phyloP scores from a whole-genome alignment of 2,888 invertebrate genomes.

The Gryllus longicercus region DNA sequence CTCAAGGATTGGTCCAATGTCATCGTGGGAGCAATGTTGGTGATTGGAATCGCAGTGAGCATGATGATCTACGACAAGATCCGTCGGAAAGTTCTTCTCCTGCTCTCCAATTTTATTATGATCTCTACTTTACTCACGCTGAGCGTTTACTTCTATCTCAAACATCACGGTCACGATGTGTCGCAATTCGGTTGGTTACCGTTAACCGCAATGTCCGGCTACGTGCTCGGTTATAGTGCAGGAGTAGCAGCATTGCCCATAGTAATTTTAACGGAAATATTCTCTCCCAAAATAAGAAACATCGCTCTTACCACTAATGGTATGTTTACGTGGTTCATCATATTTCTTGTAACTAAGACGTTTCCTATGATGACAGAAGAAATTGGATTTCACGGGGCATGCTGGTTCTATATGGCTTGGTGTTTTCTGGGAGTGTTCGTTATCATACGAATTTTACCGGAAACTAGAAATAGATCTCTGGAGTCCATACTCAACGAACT shows the following conservation, averaged over 20 bases:
- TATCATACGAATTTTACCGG: background rate
- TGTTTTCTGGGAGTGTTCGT: background rate
- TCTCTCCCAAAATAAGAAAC: background rate
- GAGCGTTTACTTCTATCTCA: background rate
- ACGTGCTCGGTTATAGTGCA: background rate
- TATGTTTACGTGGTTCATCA: constrained; percentile 5
- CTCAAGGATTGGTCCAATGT: background rate
- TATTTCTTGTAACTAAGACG: background rate
- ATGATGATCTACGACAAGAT: background rate
- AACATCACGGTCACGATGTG: background rate
- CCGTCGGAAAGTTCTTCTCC: background rate
- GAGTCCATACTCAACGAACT: background rate
- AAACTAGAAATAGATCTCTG: background rate
- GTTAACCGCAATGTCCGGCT: background rate
- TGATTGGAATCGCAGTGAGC: background rate
- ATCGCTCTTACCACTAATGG: background rate
- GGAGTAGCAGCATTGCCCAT: background rate
- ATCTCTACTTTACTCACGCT: background rate
- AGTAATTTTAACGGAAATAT: background rate
- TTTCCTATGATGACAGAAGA: background rate
- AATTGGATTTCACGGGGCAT: background rate
- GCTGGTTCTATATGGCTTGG: background rate
- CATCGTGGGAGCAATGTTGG: background rate
- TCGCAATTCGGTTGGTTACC: background rate
- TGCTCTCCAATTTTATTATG: background rate